Conservation (phyloP, 2,888 invertebrate genomes). For the Tryphoninae sp. region DNA sequence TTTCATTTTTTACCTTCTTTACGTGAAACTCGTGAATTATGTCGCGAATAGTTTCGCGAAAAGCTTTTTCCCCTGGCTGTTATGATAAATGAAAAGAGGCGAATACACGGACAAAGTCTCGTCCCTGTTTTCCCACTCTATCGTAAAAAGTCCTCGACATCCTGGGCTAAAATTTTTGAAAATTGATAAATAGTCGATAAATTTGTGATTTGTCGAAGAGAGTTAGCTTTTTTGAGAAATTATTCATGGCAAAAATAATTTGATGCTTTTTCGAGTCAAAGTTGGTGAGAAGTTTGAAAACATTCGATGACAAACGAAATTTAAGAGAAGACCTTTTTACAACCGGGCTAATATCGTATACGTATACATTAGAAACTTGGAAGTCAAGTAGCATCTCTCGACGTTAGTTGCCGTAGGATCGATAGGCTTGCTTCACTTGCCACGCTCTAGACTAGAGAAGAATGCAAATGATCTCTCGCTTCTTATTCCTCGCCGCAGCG, state of each 20-base stretch:
- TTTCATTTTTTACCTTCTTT: neutral
- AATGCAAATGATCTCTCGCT: conserved; percentile 59
- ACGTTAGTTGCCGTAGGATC: conserved; percentile 60
- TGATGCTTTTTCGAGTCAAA: no score
- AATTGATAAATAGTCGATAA: no score
- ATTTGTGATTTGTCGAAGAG: no score
- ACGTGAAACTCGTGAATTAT: neutral
- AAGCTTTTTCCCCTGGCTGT: neutral
- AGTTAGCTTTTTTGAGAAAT: no score
- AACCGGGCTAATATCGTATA: neutral
- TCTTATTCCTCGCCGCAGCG: conserved; percentile 25
- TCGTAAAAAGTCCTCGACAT: neutral
- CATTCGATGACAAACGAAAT: no score
- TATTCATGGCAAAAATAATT: no score
- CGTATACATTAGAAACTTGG: conserved; percentile 54
- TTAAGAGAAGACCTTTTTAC: neutral
- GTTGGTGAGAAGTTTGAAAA: no score
- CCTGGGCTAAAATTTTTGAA: no score
- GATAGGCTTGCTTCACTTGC: conserved; percentile 45
- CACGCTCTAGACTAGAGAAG: conserved; percentile 31
- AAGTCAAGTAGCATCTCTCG: conserved; percentile 59
- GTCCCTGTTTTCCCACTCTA: neutral
- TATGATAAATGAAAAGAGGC: conserved; percentile 8
- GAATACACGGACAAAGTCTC: conserved; percentile 49
- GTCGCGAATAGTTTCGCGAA: conserved; percentile 19